Percentiles rank a stretch among this genome's conserved stretches.
These are phyloP conservation scores for Takifugu ocellatus DNA, from an alignment of 2,797 vertebrate genomes.

Conservation along the genomic window DNA sequence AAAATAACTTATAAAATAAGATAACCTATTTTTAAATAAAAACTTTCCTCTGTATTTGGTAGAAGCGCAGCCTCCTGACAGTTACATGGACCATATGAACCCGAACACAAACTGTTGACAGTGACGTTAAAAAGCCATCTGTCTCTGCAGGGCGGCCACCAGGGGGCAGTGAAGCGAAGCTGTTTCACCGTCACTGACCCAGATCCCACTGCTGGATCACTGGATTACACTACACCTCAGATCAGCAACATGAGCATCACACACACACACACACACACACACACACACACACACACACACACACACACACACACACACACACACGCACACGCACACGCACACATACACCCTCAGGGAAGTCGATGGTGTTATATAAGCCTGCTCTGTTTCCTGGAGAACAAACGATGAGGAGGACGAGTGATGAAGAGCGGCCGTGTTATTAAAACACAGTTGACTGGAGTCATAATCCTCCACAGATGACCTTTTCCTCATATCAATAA, in stretches of 20 bases:
- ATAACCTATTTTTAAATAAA: too few species aligned
- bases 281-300: conserved; percentile 2
- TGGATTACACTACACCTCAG: conserved; percentile 7
- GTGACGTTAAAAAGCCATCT: too few species aligned
- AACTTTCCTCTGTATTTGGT: too few species aligned
- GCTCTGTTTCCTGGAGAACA: conserved; percentile 42
- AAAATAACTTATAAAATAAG: too few species aligned
- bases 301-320: conserved; percentile 2
- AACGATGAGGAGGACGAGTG: conserved; percentile 1
- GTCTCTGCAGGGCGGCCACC: conserved; percentile 6
- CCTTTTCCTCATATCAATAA: conserved; percentile 26
- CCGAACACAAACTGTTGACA: too few species aligned
- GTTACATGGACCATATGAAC: too few species aligned
- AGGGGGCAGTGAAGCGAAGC: conserved; percentile 30
- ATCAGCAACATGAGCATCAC: conserved; percentile 3
- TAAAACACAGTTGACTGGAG: conserved; percentile 23
- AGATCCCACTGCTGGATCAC: conserved; percentile 23
- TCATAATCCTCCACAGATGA: conserved; percentile 13
- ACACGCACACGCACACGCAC: conserved; percentile 1
- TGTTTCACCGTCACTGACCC: conserved; percentile 32
- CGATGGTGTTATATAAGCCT: conserved; percentile 43
- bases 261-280: not conserved
- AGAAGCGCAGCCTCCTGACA: too few species aligned
- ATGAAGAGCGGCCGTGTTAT: conserved; percentile 29
- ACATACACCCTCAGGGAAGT: conserved; percentile 14